Conservation (phyloP, 2,888 invertebrate genomes). For the Lamellibrachia columna region DNA sequence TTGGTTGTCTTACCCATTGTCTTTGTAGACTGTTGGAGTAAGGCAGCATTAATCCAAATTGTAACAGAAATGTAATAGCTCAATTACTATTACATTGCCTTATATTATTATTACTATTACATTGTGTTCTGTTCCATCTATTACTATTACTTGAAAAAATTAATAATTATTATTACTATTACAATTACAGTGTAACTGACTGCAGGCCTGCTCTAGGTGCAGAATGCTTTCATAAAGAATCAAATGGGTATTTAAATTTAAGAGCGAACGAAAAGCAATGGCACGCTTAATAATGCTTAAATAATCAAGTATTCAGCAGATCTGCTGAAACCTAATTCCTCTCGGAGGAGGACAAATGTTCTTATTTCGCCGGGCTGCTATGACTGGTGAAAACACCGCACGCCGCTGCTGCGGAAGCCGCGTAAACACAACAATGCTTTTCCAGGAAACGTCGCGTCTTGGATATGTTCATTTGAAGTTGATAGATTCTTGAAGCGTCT, state of each 20-base stretch:
- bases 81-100: too few species aligned
- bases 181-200: too few species aligned
- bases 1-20: too few species aligned
- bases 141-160: too few species aligned
- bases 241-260: neutral
- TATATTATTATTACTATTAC: too few species aligned
- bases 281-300: neutral
- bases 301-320: neutral
- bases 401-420: neutral
- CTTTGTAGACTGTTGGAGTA: too few species aligned
- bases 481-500: neutral
- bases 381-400: neutral
- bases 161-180: too few species aligned
- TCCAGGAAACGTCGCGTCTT: neutral
- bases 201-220: too few species aligned
- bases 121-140: too few species aligned
- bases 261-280: neutral
- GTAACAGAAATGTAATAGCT: too few species aligned
- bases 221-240: neutral
- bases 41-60: too few species aligned
- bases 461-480: neutral
- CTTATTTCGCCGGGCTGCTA: conserved; percentile 2
- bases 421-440: neutral
- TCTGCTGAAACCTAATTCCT: neutral
- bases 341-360: neutral